Evolutionary conservation across 2,797 vertebrate genomes (phyloP).

Genomic region (Iguana delicatissima): DNA sequence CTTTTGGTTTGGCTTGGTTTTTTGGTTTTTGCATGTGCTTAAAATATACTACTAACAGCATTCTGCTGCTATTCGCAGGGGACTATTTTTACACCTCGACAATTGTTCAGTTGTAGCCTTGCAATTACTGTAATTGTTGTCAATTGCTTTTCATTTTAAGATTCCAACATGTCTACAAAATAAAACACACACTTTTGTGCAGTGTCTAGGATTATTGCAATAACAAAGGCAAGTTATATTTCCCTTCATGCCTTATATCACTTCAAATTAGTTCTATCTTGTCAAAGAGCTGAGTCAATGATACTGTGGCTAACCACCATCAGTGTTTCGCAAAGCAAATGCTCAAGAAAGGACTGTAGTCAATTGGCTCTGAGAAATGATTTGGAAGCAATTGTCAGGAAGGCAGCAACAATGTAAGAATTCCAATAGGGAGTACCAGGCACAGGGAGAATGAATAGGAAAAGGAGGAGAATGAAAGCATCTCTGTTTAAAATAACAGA

Average conservation of each 20-base stretch:
- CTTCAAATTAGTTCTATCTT: not conserved
- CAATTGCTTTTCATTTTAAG: not conserved
- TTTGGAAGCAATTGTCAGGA: not conserved
- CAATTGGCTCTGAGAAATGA: not conserved
- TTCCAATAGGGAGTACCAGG: not conserved
- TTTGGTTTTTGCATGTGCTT: not conserved
- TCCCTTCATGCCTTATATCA: not conserved
- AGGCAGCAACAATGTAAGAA: not conserved
- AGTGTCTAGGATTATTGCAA: not conserved
- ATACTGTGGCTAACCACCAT: not conserved
- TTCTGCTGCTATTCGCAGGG: not conserved
- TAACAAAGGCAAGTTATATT: not conserved
- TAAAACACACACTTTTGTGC: not conserved
- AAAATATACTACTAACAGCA: not conserved
- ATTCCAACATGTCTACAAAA: not conserved
- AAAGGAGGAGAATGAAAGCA: not conserved
- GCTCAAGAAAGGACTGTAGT: not conserved
- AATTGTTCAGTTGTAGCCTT: not conserved
- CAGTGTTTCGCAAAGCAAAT: not conserved
- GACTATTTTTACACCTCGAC: not conserved
- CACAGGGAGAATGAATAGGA: not conserved
- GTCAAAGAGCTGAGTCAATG: not conserved
- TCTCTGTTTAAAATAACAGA: not conserved
- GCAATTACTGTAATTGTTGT: not conserved
- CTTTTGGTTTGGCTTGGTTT: not conserved